Percentiles rank a stretch among this genome's conserved stretches.
phyloP scores from a whole-genome alignment of 2,797 vertebrate species.

The Hypotaenidia okinawae region DNA sequence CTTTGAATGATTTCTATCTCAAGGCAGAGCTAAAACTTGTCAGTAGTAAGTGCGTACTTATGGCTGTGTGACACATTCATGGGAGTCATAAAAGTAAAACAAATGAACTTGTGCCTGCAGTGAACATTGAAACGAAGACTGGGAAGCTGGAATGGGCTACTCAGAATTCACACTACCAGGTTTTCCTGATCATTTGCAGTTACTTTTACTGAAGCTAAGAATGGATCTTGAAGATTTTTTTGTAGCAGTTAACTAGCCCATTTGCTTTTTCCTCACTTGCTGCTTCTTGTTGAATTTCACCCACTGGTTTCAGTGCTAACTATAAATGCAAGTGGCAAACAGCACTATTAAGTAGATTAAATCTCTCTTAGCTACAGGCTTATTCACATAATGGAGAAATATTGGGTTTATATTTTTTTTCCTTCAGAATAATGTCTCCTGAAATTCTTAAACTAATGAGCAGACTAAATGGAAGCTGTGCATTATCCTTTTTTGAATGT shows the following conservation, averaged over 20 bases:
- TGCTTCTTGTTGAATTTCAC: conserved; percentile 16
- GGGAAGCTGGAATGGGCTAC: neutral
- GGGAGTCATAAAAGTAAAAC: neutral
- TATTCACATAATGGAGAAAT: neutral
- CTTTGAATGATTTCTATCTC: neutral
- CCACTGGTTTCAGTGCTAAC: neutral
- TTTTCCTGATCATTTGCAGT: conserved; percentile 6
- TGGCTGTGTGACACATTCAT: neutral
- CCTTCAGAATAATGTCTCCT: neutral
- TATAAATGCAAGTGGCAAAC: conserved; percentile 14
- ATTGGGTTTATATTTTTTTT: neutral
- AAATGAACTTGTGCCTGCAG: neutral
- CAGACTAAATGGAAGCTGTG: neutral
- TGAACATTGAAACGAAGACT: neutral
- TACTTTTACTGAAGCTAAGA: neutral
- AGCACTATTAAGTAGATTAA: conserved; percentile 23
- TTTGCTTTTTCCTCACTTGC: neutral
- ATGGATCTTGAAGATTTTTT: neutral
- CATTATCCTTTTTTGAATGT: neutral
- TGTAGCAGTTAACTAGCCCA: neutral
- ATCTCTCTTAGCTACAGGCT: conserved; percentile 10
- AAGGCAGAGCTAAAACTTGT: neutral
- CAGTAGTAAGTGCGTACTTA: neutral
- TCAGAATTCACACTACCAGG: neutral
- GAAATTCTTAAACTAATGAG: neutral